Evolutionary conservation across 1,140 invertebrate species (phyloP).

Genomic region (Conus betulinus): DNA sequence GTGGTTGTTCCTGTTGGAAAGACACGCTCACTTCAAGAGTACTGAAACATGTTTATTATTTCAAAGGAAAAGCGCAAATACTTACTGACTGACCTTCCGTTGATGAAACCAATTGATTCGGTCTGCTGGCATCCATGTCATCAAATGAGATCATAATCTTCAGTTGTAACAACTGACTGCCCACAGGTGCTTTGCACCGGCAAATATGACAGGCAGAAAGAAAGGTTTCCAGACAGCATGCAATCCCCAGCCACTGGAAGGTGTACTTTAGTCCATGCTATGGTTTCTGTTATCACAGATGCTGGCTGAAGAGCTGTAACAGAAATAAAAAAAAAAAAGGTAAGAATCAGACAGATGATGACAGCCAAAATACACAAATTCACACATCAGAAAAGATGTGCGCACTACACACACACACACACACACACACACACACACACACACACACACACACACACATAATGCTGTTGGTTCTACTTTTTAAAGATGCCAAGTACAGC

Average conservation of each 20-base stretch:
- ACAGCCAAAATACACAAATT: no score
- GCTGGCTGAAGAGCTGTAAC: no score
- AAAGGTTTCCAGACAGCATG: neutral
- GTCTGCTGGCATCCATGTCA: neutral
- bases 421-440: no score
- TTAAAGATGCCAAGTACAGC: no score
- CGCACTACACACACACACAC: no score
- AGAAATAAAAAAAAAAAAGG: no score
- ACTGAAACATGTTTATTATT: neutral
- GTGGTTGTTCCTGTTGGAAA: neutral
- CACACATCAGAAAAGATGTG: no score
- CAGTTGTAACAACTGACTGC: neutral
- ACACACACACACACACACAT: neutral
- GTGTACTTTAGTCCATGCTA: neutral
- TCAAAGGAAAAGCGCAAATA: neutral
- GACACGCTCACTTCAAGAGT: neutral
- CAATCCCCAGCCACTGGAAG: neutral
- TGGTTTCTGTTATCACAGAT: neutral
- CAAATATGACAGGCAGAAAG: neutral
- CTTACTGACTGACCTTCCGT: neutral
- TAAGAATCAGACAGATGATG: no score
- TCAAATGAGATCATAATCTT: neutral
- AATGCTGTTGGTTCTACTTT: no score
- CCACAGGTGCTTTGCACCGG: no score
- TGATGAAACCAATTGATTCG: neutral